phyloP scores from a whole-genome alignment of 2,797 vertebrate species.

The Fundulus diaphanus region DNA sequence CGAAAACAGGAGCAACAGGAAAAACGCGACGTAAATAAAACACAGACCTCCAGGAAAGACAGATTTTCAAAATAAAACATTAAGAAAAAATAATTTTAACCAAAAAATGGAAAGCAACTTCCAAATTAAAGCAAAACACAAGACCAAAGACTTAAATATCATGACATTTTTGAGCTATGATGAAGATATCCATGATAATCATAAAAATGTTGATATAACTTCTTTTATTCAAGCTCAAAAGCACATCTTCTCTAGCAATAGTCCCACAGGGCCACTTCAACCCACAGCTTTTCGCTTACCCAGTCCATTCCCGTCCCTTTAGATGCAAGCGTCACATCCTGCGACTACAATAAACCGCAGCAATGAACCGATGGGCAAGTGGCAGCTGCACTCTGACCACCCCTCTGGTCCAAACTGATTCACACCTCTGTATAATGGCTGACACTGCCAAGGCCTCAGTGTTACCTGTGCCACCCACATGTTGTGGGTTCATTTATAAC shows the following conservation, averaged over 20 bases:
- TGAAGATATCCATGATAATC: neutral
- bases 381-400: conserved; percentile 57
- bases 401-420: conserved; percentile 58
- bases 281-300: conserved; percentile 23
- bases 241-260: neutral
- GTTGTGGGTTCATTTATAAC: conserved; percentile 77
- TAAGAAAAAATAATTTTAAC: too few species aligned
- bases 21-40: neutral
- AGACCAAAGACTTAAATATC: neutral
- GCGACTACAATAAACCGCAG: conserved; percentile 49
- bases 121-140: neutral
- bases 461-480: conserved; percentile 57
- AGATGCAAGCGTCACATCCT: conserved; percentile 38
- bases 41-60: neutral
- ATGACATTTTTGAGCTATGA: neutral
- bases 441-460: conserved; percentile 44
- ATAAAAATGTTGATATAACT: neutral
- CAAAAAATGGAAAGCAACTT: too few species aligned
- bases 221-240: neutral
- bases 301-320: conserved; percentile 11
- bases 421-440: conserved; percentile 55
- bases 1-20: neutral
- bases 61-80: neutral
- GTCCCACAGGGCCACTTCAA: conserved; percentile 18
- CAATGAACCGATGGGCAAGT: conserved; percentile 66